A percentile compares a stretch with the other conserved stretches of the same genome.
Evolutionary conservation across 1,140 invertebrate genomes (phyloP).

Genomic region (Pteromalus puparum): DNA sequence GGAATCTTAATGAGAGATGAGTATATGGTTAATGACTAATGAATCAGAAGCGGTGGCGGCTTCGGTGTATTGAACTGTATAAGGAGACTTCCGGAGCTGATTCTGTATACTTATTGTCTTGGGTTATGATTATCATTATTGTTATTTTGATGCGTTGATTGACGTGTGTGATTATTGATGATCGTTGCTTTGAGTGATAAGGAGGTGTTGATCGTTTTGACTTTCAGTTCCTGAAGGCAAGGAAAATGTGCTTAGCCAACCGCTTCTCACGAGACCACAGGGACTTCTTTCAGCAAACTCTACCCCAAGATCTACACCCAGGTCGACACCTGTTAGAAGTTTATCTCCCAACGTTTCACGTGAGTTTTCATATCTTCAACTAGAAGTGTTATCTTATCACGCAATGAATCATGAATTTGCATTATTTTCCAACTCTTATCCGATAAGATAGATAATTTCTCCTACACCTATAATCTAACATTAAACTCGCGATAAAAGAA

Average conservation of each 20-base stretch:
- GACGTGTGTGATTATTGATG: neutral
- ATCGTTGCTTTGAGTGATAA: neutral
- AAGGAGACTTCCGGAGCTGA: conserved; percentile 1
- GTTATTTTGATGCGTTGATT: neutral
- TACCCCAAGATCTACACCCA: conserved; percentile 84
- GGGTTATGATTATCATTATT: neutral
- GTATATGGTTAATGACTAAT: neutral
- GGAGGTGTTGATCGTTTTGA: neutral
- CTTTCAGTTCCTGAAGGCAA: conserved; percentile 86
- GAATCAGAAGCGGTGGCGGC: neutral
- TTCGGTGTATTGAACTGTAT: neutral
- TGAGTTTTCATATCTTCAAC: conserved; percentile 52
- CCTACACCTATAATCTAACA: neutral
- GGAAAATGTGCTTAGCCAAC: conserved; percentile 82
- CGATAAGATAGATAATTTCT: neutral
- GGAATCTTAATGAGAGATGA: neutral
- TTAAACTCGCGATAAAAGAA: neutral
- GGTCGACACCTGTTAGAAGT: conserved; percentile 82
- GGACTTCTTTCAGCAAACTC: conserved; percentile 81
- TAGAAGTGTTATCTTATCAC: neutral
- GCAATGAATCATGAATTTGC: too few relatives aligned
- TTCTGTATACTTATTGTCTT: neutral
- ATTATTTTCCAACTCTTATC: too few relatives aligned
- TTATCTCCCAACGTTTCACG: conserved; percentile 76
- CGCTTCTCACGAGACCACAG: conserved; percentile 79